Percentiles rank a stretch among this genome's conserved stretches.
Evolutionary conservation across 2,797 vertebrate species (phyloP).

Genomic region (Cetoscarus ocellatus): DNA sequence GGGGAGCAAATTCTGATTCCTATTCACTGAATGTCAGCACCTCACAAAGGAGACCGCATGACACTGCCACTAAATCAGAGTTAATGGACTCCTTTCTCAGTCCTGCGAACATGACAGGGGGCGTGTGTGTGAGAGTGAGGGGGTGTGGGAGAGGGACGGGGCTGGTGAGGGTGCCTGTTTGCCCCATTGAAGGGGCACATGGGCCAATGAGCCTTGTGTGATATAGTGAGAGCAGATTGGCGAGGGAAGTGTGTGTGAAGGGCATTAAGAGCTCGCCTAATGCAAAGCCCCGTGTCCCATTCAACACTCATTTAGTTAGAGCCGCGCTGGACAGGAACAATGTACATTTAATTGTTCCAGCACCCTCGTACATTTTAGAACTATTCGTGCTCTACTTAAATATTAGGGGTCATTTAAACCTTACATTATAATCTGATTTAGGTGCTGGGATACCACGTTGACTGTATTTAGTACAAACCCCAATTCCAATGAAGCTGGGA

Average conservation of each 20-base stretch:
- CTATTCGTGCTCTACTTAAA: too few relatives aligned
- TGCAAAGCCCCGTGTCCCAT: slow-evolving; percentile 23
- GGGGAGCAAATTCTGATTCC: slow-evolving; percentile 76
- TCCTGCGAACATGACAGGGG: slow-evolving; percentile 81
- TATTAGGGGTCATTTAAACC: too few relatives aligned
- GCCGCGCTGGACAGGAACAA: background rate
- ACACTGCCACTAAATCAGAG: slow-evolving; percentile 86
- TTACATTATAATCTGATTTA: too few relatives aligned
- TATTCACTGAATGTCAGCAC: slow-evolving; percentile 83
- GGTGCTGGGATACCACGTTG: too few relatives aligned
- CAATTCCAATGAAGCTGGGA: too few relatives aligned
- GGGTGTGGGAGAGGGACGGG: slow-evolving; percentile 52
- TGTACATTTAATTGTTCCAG: too few relatives aligned
- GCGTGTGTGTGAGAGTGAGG: slow-evolving; percentile 70
- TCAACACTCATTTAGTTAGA: slow-evolving; percentile 59
- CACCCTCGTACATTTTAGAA: too few relatives aligned
- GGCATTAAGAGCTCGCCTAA: slow-evolving; percentile 45
- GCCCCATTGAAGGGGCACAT: slow-evolving; percentile 71
- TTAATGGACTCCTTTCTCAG: slow-evolving; percentile 87
- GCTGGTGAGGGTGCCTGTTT: slow-evolving; percentile 65
- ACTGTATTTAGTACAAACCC: too few relatives aligned
- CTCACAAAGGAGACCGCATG: slow-evolving; percentile 82
- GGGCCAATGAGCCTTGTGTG: slow-evolving; percentile 70
- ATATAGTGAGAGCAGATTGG: slow-evolving; percentile 53
- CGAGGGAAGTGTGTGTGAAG: slow-evolving; percentile 45